Evolutionary conservation across 2,888 invertebrate genomes (phyloP), one percentile per base, ranked within the genome.

Genomic region (Drosophila vallismaia): DNA sequence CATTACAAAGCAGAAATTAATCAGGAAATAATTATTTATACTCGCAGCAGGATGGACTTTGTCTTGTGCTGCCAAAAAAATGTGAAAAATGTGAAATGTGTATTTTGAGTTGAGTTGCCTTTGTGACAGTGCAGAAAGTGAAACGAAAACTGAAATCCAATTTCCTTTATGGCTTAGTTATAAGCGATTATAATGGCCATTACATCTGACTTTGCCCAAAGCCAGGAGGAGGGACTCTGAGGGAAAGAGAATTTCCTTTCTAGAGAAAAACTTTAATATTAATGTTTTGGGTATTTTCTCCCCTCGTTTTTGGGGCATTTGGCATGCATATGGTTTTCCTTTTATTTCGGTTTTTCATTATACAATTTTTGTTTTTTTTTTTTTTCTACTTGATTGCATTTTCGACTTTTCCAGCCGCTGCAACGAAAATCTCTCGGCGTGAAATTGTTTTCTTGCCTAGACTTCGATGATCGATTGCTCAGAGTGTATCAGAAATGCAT

Each of bases 11-110:
- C 79, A 76, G 44, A 74, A 73, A 86, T 86, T 79, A 86, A 86
- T 88, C 86, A 79, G 88, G 88, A 82, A 88, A 88, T 76, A 66
- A 74, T 76, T 74, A 64, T 79, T 64, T 77, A 71, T 66, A 71
- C 33, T 56, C 51, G 24, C 28, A 28, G 28, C 28, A 4, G 28
- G 5, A 4, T 66, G 71, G 48, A 49, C 48, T 57, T 49, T 70
- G 59, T 70, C 59, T 70, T 53, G 38, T 44, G 53, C 29, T 49
- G 49, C 66, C 70, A 49, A 70, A 67, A 70, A 67, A 60, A 36
- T 26, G 19, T 19, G 26, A 14, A n/a, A 68, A 49, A 48, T n/a
- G n/a, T n/a, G n/a, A 9, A 29, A 3, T 9, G 33, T 28, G n/a
- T 26, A 12, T 58, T 33, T n/a, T n/a, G n/a, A n/a, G 31, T 33